These are phyloP conservation scores for Limnephilus lunatus DNA, from an alignment of 2,888 invertebrate genomes.

Conservation along the genomic window DNA sequence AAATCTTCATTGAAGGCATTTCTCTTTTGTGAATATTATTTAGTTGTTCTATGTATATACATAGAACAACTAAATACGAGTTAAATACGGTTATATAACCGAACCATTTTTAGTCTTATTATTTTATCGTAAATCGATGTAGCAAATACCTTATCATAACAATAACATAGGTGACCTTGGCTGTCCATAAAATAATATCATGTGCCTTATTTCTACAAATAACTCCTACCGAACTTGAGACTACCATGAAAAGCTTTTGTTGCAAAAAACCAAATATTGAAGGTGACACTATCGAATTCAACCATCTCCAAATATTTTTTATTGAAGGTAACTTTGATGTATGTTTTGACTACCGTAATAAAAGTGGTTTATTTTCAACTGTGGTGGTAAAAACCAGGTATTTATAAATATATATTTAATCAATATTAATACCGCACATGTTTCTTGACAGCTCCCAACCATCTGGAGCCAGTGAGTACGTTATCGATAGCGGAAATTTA, in stretches of 20 bases:
- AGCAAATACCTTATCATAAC: neutral
- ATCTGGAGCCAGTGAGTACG: too few species aligned
- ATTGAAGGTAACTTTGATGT: neutral
- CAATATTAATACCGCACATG: too few species aligned
- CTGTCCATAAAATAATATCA: neutral
- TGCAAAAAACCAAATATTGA: neutral
- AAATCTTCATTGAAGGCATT: too few species aligned
- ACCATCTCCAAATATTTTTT: neutral
- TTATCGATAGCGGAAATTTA: too few species aligned
- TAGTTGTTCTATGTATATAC: too few species aligned
- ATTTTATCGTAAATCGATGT: neutral
- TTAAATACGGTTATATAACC: neutral
- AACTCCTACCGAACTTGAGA: neutral
- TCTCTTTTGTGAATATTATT: too few species aligned
- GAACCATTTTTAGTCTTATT: neutral
- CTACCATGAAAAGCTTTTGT: neutral
- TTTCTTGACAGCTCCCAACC: too few species aligned
- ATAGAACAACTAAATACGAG: too few species aligned
- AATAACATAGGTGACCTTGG: neutral
- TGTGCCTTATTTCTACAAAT: neutral
- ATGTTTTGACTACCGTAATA: too few species aligned
- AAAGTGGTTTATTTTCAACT: too few species aligned
- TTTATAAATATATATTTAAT: too few species aligned
- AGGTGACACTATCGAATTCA: neutral
- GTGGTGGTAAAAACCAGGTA: too few species aligned